Percentiles rank a stretch among this genome's conserved stretches.
Evolutionary conservation across 2,113 vertebrate species (phyloP).

Genomic region (Dipodomys ordii): DNA sequence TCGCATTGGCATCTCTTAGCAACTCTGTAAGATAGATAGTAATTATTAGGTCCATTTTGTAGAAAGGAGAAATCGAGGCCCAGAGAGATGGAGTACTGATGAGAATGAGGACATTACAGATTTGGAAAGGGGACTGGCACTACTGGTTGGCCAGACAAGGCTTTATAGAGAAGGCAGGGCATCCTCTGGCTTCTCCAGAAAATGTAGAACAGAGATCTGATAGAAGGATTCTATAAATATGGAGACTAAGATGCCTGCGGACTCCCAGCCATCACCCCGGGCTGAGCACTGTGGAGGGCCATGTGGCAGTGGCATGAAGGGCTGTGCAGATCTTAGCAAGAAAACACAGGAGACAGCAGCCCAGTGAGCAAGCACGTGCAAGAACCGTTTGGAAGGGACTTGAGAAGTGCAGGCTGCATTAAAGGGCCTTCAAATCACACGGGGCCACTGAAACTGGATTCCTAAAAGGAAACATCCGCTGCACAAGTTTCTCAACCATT

Average conservation of each 20-base stretch:
- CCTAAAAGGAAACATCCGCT: not conserved
- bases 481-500: not conserved
- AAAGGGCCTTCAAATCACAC: not conserved
- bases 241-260: not conserved
- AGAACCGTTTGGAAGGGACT: not conserved
- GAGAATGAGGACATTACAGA: not conserved
- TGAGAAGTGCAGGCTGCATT: not conserved
- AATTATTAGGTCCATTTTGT: not conserved
- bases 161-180: not conserved
- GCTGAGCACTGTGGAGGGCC: not conserved
- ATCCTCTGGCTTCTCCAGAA: not conserved
- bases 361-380: not conserved
- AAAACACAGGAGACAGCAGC: not conserved
- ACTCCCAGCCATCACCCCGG: rapidly evolving
- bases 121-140: not conserved
- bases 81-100: not conserved
- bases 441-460: not conserved
- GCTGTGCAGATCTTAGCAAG: not conserved
- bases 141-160: not conserved
- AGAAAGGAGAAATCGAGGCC: not conserved
- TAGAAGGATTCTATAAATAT: not conserved
- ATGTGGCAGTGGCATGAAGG: not conserved
- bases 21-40: not conserved
- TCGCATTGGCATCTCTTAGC: not conserved
- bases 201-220: not conserved